These are phyloP conservation scores for Drosophila fungiperda DNA, from an alignment of 2,888 invertebrate species.

Conservation along the genomic window DNA sequence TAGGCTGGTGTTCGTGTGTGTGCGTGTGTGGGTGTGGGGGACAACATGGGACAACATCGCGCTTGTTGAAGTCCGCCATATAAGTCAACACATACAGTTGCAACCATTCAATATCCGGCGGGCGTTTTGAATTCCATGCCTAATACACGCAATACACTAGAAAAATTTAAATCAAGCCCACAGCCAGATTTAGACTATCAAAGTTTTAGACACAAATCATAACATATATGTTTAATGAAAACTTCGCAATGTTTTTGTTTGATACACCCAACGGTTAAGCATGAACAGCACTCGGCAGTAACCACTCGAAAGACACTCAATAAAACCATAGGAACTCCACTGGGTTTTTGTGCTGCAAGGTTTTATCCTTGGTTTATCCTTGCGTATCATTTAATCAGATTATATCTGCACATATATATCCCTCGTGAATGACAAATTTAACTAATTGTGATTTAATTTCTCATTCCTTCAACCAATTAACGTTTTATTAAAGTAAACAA, in stretches of 20 bases:
- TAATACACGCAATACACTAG: constrained; percentile 18
- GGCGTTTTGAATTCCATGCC: constrained; percentile 17
- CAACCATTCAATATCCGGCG: constrained; percentile 41
- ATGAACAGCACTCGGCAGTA: not conserved
- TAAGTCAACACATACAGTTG: constrained; percentile 4
- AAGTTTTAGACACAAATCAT: constrained; percentile 11
- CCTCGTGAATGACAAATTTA: not conserved
- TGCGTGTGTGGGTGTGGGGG: not conserved
- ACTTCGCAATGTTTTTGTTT: not conserved
- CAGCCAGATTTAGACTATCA: not conserved
- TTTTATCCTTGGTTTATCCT: not conserved
- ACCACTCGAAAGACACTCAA: not conserved
- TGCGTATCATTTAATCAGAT: not conserved
- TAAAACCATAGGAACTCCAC: no score
- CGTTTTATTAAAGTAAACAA: constrained; percentile 30
- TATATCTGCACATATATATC: not conserved
- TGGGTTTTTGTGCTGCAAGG: not conserved
- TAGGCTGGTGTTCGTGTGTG: not conserved
- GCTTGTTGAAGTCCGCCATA: constrained; percentile 12
- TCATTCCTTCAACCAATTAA: constrained; percentile 14
- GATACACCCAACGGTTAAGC: not conserved
- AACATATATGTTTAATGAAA: constrained; percentile 10
- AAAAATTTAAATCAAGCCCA: not conserved
- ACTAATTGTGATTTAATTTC: constrained; percentile 5
- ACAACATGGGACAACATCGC: constrained; percentile 5